These are phyloP conservation scores for Macquaria australasica DNA, from an alignment of 2,113 vertebrate genomes.

Conservation along the genomic window DNA sequence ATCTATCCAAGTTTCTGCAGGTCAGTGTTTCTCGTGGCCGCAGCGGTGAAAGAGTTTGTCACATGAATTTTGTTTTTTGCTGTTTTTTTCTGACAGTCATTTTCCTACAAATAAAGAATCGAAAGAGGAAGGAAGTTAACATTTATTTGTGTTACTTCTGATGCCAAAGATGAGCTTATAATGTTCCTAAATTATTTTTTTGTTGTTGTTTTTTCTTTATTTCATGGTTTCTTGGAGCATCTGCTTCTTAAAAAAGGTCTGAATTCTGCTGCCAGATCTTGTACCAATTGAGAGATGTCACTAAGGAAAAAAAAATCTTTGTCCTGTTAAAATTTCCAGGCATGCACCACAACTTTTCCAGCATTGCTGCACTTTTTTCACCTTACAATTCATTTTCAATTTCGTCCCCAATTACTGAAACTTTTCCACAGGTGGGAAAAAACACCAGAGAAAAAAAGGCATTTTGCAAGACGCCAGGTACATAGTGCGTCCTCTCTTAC, in stretches of 20 bases:
- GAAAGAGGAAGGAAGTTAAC: background rate
- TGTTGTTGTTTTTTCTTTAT: background rate
- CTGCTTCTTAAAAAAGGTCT: background rate
- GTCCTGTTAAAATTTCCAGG: background rate
- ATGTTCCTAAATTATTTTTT: background rate
- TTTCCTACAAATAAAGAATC: background rate
- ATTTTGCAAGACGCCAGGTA: no score
- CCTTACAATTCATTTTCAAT: no score
- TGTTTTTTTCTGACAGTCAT: background rate
- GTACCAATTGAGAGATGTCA: background rate
- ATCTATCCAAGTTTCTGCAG: background rate
- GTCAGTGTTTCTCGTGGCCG: background rate
- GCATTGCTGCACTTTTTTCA: background rate
- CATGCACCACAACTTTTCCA: background rate
- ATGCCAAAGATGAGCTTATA: background rate
- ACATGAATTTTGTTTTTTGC: background rate
- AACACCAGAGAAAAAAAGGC: no score
- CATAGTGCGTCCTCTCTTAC: no score
- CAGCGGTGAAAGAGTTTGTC: background rate
- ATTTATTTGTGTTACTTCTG: background rate
- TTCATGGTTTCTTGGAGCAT: background rate
- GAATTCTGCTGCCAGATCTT: background rate
- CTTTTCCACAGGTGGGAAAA: no score
- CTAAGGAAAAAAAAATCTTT: background rate
- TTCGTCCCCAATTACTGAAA: no score